Evolutionary conservation across 2,797 vertebrate genomes (phyloP), one percentile per base, ranked within the genome.

Genomic region (Liasis olivaceus): DNA sequence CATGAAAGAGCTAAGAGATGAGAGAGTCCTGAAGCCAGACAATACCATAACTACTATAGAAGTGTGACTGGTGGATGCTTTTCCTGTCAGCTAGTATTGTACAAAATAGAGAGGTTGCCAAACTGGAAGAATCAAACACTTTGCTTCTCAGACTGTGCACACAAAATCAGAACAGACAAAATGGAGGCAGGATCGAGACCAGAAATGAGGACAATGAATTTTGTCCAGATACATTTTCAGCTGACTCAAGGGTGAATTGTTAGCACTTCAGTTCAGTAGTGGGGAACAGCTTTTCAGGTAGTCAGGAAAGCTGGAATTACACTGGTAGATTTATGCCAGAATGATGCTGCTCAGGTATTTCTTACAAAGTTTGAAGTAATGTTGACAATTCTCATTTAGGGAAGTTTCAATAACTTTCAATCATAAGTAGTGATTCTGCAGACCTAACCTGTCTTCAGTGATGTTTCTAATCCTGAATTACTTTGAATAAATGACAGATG

Each of bases 391-490:
- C 12, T 69, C 72, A 24, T 24, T 15, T 31, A 66, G 59, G 60
- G 51, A 64, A 42, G 17, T 36, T 20, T 58, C n/a, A 36, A 31
- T 91, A 31, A 22, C 47, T 62, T n/a, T 62, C 63, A 85, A 89
- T 20, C 54, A 56, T 64, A 28, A 64, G 20, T 36, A 47, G 26
- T 20, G 7, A 11, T 72, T 36, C 59, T 91, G 24, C 36, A 87
- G 42, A 63, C 15, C 51, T 93, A 77, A 90, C 26, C 59, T 87
- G 31, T 62, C 72, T 36, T 92, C 31, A 11, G 24, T 90, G 58
- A 88, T 58, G 47, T 64, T 47, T 89, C 81, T 28, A 85, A 85
- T 22, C 90, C 77, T 86, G 85, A 90, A 59, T 93, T 72, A 62
- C n/a, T 28, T 92, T 66, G 69, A 69, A 31, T 4, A 26, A 28